Percentiles rank a stretch among this genome's conserved stretches.
phyloP scores from a whole-genome alignment of 2,797 vertebrate genomes.

The Sebastes oblongus region DNA sequence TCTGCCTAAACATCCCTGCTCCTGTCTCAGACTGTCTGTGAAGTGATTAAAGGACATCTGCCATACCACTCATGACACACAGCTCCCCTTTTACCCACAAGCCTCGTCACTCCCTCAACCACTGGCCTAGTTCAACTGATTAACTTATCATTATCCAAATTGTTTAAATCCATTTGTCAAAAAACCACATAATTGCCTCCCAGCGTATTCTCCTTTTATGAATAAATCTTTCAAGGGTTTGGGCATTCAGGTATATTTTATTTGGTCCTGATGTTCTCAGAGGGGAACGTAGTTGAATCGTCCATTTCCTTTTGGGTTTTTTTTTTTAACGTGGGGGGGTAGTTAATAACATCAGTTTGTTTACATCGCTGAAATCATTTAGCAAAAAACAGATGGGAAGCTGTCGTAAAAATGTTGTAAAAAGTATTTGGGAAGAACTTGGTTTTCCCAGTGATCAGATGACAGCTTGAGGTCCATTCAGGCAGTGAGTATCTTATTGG shows the following conservation, averaged over 20 bases:
- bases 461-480: conserved; percentile 7
- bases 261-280: conserved; percentile 2
- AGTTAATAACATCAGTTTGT: not conserved
- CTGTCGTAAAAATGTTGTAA: conserved; percentile 1
- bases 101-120: conserved; percentile 10
- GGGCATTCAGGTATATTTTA: conserved; percentile 9
- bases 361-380: not conserved
- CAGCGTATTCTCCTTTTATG: not conserved
- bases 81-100: conserved; percentile 40
- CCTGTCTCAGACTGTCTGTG: conserved; percentile 26
- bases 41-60: conserved; percentile 66
- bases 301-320: not conserved
- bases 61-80: conserved; percentile 49
- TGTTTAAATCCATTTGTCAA: conserved; percentile 37
- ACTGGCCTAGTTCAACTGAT: conserved; percentile 39
- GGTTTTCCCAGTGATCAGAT: not conserved
- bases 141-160: conserved; percentile 40
- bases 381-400: conserved; percentile 20
- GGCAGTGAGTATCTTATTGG: not conserved
- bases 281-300: not conserved
- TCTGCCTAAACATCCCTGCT: conserved; percentile 37
- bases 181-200: conserved; percentile 27
- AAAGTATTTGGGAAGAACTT: conserved; percentile 8
- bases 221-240: conserved; percentile 24
- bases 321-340: not conserved